phyloP scores from a whole-genome alignment of 2,797 vertebrate species.

The Macrochelys suwanniensis region DNA sequence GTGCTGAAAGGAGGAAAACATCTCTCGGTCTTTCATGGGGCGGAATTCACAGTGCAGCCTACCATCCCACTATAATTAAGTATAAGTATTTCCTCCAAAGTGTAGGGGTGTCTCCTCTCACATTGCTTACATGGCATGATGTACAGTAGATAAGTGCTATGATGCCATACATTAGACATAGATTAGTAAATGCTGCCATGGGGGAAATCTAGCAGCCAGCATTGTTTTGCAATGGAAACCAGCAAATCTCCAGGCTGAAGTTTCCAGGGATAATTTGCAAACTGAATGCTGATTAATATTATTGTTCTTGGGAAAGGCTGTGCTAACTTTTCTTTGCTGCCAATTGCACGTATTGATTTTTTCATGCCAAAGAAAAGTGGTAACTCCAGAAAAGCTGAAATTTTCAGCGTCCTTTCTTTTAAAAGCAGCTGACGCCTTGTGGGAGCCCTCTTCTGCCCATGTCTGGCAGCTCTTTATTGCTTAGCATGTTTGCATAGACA shows the following conservation, averaged over 20 bases:
- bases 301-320: conserved; percentile 3
- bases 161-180: not conserved
- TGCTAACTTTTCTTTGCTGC: conserved; percentile 21
- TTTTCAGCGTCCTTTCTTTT: not conserved
- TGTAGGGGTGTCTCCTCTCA: not conserved
- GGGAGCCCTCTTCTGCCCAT: not conserved
- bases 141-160: not conserved
- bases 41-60: not conserved
- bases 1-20: not conserved
- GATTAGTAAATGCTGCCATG: not conserved
- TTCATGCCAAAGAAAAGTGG: not conserved
- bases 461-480: not conserved
- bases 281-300: conserved; percentile 58
- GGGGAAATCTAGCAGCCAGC: not conserved
- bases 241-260: conserved; percentile 54
- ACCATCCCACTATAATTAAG: not conserved
- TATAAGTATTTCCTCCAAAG: not conserved
- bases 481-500: not conserved
- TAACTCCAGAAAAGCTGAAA: not conserved
- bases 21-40: not conserved
- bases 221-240: not conserved
- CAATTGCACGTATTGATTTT: not conserved
- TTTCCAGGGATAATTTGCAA: conserved; percentile 61
- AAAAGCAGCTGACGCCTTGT: fast-evolving
- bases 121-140: fast-evolving